Evolutionary conservation across 2,797 vertebrate genomes (phyloP).

Genomic region (Sebastes iracundus): DNA sequence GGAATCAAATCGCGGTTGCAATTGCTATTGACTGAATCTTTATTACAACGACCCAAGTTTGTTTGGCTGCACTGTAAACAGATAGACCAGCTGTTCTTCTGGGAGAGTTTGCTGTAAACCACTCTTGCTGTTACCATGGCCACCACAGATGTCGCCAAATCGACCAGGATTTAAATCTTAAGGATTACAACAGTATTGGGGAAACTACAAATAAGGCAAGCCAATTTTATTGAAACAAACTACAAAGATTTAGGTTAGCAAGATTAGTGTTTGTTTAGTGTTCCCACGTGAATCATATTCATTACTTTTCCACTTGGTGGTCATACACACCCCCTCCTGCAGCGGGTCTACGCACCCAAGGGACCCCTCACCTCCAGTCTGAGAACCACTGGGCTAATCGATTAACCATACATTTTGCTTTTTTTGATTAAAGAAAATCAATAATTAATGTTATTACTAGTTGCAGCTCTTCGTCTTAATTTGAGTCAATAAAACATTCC

Average conservation of each 20-base stretch:
- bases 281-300: background rate
- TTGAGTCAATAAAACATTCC: constrained; percentile 18
- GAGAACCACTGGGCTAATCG: background rate
- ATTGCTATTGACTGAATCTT: background rate
- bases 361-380: background rate
- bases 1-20: background rate
- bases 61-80: background rate
- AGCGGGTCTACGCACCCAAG: background rate
- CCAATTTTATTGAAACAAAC: background rate
- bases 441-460: background rate
- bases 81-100: background rate
- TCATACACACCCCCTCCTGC: background rate
- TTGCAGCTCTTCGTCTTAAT: background rate
- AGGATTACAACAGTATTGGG: no score
- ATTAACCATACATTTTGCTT: background rate
- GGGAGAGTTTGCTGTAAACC: background rate
- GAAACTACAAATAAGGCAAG: background rate
- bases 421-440: background rate
- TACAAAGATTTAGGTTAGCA: background rate
- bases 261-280: background rate
- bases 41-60: background rate
- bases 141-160: background rate
- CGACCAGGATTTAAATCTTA: no score
- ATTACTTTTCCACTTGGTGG: background rate
- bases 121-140: background rate